Percentiles rank a stretch among this genome's conserved stretches.
These are phyloP conservation scores for Noturus placidus DNA, from an alignment of 2,113 vertebrate genomes.

Conservation along the genomic window DNA sequence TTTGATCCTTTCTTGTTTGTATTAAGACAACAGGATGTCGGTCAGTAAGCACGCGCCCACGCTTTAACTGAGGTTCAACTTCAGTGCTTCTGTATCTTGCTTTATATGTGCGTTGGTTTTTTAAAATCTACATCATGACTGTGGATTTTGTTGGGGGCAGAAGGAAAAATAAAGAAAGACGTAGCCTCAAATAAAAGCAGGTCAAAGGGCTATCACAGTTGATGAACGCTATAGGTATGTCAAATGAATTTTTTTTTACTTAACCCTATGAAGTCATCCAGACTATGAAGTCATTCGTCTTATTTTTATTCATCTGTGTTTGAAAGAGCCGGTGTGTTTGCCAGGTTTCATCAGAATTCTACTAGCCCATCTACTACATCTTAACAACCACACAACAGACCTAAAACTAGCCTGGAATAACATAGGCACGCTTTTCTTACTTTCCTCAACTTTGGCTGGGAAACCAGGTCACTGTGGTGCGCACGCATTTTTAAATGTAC, in stretches of 20 bases:
- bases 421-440: not conserved
- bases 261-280: not conserved
- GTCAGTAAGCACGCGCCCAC: not conserved
- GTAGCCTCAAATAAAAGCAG: not conserved
- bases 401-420: not conserved
- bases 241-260: not conserved
- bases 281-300: not conserved
- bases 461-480: too few relatives aligned
- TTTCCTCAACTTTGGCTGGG: not conserved
- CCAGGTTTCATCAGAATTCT: not conserved
- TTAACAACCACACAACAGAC: not conserved
- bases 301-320: not conserved
- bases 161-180: not conserved
- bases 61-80: not conserved
- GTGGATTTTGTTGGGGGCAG: not conserved
- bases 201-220: not conserved
- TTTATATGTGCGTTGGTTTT: not conserved
- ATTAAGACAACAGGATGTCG: slow-evolving; percentile 19
- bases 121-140: not conserved
- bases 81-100: not conserved
- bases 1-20: slow-evolving; percentile 46
- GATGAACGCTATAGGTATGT: not conserved
- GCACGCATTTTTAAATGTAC: too few relatives aligned
- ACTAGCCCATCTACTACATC: not conserved
- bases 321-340: not conserved